Evolutionary conservation across 2,888 invertebrate genomes (phyloP).

Genomic region (Epirrhoe tristata): DNA sequence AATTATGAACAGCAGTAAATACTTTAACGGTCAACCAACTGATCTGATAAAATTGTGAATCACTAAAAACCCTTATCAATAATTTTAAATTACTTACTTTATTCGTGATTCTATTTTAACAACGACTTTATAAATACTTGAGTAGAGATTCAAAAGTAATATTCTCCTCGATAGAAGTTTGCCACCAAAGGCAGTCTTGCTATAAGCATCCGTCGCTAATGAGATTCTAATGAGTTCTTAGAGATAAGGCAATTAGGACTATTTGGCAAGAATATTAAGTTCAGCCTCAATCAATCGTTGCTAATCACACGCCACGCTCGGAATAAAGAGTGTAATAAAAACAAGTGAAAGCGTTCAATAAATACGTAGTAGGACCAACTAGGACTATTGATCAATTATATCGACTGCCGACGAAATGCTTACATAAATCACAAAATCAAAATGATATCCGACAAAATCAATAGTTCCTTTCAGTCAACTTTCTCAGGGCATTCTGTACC

Average conservation of each 20-base stretch:
- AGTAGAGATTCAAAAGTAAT: conserved; percentile 59
- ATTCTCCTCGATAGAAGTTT: conserved; percentile 56
- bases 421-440: conserved; percentile 67
- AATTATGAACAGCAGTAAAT: conserved; percentile 18
- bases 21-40: conserved; percentile 16
- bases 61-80: conserved; percentile 20
- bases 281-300: conserved; percentile 56
- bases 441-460: conserved; percentile 58
- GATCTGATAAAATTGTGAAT: conserved; percentile 29
- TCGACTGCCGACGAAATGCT: conserved; percentile 70
- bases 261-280: conserved; percentile 68
- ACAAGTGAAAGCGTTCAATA: conserved; percentile 55
- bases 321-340: conserved; percentile 50
- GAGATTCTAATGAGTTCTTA: conserved; percentile 57
- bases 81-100: conserved; percentile 18
- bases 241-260: conserved; percentile 51
- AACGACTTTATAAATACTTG: conserved; percentile 48
- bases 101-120: conserved; percentile 36
- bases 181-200: conserved; percentile 69
- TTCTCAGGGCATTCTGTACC: conserved; percentile 84
- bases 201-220: conserved; percentile 53
- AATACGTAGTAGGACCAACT: conserved; percentile 42
- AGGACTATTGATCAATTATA: conserved; percentile 47
- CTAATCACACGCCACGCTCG: conserved; percentile 35
- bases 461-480: conserved; percentile 82